These are phyloP conservation scores for Talpa occidentalis DNA, from an alignment of 2,113 vertebrate species.

Conservation along the genomic window DNA sequence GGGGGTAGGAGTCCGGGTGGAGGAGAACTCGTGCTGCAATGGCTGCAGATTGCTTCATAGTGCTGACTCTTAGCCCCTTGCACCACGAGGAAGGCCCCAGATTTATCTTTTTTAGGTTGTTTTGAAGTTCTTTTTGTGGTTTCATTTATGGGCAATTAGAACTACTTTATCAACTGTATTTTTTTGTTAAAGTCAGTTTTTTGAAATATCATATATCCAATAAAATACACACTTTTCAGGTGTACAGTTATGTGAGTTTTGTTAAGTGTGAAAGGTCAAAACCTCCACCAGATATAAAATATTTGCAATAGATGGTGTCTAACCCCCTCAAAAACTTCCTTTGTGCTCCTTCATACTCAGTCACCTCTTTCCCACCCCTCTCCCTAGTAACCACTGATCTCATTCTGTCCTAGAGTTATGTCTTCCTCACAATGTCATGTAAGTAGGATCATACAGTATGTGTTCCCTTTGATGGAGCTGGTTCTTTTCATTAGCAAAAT, in stretches of 20 bases:
- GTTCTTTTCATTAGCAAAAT: not conserved
- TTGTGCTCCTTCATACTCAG: not conserved
- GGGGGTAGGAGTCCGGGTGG: no score
- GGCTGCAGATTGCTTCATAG: no score
- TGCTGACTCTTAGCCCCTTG: no score
- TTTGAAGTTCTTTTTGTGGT: not conserved
- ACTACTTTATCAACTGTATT: not conserved
- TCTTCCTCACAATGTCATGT: not conserved
- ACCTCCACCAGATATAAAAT: not conserved
- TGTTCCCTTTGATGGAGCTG: not conserved
- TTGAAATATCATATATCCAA: not conserved
- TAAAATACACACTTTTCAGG: not conserved
- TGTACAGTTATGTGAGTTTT: not conserved
- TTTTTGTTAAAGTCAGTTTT: not conserved
- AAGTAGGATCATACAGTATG: not conserved
- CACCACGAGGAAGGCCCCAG: no score
- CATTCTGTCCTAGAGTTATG: not conserved
- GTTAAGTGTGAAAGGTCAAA: not conserved
- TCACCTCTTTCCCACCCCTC: not conserved
- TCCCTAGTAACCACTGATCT: not conserved
- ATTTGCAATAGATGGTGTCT: not conserved
- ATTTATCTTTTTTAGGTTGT: not conserved
- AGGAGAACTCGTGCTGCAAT: no score
- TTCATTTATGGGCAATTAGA: not conserved
- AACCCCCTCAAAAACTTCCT: not conserved